phyloP scores from a whole-genome alignment of 2,888 invertebrate species.

The Chaetogeoica ovagalla region DNA sequence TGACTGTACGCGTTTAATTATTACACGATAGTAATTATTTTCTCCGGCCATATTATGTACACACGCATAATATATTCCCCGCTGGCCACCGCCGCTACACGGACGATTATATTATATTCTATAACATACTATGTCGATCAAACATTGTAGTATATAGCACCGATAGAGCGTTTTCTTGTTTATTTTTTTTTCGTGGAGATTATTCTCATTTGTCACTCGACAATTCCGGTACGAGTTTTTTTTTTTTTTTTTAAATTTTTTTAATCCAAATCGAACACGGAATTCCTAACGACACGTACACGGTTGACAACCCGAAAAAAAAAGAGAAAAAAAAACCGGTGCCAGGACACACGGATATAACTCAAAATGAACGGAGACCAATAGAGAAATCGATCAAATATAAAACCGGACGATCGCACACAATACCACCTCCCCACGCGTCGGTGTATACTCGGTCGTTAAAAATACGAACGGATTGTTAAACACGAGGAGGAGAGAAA shows the following conservation, averaged over 20 bases:
- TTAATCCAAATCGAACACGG: not conserved
- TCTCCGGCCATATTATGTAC: conserved; percentile 13
- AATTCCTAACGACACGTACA: not conserved
- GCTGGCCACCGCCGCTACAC: conserved; percentile 1
- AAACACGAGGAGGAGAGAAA: too few relatives aligned
- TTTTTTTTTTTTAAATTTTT: too few relatives aligned
- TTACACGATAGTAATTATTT: conserved; percentile 49
- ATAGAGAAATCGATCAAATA: conserved; percentile 50
- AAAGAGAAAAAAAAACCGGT: not conserved
- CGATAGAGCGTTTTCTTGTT: too few relatives aligned
- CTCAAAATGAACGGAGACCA: conserved; percentile 27
- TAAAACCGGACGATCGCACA: conserved; percentile 17
- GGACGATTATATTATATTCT: too few relatives aligned
- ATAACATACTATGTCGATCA: too few relatives aligned
- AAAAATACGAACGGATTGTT: conserved; percentile 10
- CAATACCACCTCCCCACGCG: too few relatives aligned
- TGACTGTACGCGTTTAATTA: conserved; percentile 49
- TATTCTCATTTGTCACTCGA: conserved; percentile 35
- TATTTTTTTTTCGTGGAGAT: too few relatives aligned
- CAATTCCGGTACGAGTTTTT: conserved; percentile 10
- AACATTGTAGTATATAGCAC: too few relatives aligned
- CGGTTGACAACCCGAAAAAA: too few relatives aligned
- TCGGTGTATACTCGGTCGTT: conserved; percentile 8
- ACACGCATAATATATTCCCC: too few relatives aligned
- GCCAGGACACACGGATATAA: conserved; percentile 9